Evolutionary conservation across 2,797 vertebrate genomes (phyloP), one percentile per base, ranked within the genome.

Genomic region (Rhynchonycteris naso): DNA sequence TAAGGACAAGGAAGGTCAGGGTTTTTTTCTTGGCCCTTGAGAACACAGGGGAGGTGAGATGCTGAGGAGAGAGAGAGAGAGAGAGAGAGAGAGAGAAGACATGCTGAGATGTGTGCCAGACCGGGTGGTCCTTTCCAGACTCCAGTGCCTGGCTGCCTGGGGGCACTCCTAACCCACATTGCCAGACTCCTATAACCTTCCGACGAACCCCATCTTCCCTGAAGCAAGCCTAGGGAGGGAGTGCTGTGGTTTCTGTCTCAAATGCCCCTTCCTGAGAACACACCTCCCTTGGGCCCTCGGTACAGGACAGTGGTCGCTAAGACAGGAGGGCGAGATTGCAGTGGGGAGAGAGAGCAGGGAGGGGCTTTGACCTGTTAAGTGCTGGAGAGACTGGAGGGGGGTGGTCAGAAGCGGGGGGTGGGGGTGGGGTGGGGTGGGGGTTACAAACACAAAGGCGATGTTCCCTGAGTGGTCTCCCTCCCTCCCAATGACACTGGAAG

Each of bases 291-390:
- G 24, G 43, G 30, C 24, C 33, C 81, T n/a, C 15, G 59, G 26
- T 50, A 11, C 5, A 69, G 66, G 22, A 61, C 21, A 81, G 7
- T 7, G 5, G 16, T 16, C 26, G 13, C 16, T 43, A 14, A 30
- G 22, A n/a, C 14, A 52, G 38, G 26, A 81, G 59, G 14, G 33
- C 52, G 38, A 33, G 18, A 38, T 0, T 10, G 35, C 12, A 0
- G 28, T 58, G 65, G n/a, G 50, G 35, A 12, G 22, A 86, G 43
- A 33, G 11, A 18, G 7, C 26, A 13, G 26, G 47, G 78, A 4
- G 8, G 16, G 4, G 5, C 13, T 2, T 0, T 0, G 16, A 2
- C 16, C 35, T 24, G 35, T 1, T 5, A 30, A 65, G 10, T 35
- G 16, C 22, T 43, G 43, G n/a, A 54, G 52, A 80, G 38, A 30